phyloP scores from a whole-genome alignment of 2,113 vertebrate genomes.

The Ariopsis seemanni region DNA sequence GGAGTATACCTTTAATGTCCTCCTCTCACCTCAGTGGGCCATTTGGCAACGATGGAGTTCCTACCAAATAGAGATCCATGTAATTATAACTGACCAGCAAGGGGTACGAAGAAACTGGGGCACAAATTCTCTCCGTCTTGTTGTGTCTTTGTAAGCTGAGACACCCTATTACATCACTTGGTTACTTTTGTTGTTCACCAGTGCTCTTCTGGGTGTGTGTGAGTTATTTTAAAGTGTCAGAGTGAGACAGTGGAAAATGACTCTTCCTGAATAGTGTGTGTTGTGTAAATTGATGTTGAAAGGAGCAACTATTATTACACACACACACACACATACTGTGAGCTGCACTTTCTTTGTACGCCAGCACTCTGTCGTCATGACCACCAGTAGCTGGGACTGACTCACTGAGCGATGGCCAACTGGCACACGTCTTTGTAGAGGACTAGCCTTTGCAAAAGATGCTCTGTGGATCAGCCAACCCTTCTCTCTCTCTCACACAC shows the following conservation, averaged over 20 bases:
- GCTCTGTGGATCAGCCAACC: neutral
- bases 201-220: neutral
- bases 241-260: slow-evolving; percentile 17
- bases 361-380: neutral
- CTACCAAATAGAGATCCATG: slow-evolving; percentile 33
- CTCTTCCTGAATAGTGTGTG: neutral
- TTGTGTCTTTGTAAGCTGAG: neutral
- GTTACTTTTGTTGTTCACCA: slow-evolving; percentile 24
- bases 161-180: slow-evolving; percentile 26
- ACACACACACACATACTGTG: slow-evolving; percentile 3
- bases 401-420: neutral
- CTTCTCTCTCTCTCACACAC: neutral
- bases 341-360: neutral
- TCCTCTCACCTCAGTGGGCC: neutral
- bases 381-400: neutral
- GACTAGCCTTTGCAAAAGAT: neutral
- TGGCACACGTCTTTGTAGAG: neutral
- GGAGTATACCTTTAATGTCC: neutral
- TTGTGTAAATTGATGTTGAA: slow-evolving; percentile 16
- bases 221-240: neutral
- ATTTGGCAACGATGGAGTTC: neutral
- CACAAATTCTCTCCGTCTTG: neutral
- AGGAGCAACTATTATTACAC: neutral
- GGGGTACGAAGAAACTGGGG: neutral
- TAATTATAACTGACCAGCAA: slow-evolving; percentile 12